Percentiles rank a stretch among this genome's conserved stretches.
These are phyloP conservation scores for Paedocypris micromegethes DNA, from an alignment of 2,797 vertebrate species.

Conservation along the genomic window DNA sequence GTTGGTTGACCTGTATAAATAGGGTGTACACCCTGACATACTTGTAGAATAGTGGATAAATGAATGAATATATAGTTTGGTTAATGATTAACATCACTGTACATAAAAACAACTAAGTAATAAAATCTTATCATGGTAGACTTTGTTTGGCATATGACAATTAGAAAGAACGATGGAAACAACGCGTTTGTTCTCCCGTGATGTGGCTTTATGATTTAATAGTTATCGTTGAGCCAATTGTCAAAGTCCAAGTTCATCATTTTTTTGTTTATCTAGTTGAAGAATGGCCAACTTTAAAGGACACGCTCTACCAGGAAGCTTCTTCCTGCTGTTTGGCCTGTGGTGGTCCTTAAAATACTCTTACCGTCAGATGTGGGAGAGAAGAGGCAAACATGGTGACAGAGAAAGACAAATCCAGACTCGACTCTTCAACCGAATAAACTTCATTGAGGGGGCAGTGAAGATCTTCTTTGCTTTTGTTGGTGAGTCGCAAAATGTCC, in stretches of 20 bases:
- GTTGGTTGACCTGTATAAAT: no score
- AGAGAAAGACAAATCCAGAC: constrained; percentile 38
- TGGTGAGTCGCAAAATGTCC: constrained; percentile 64
- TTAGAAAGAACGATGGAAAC: neutral
- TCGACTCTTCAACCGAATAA: constrained; percentile 61
- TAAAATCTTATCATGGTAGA: constrained; percentile 17
- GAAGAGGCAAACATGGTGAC: constrained; percentile 47
- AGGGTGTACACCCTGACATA: no score
- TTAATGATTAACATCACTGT: neutral
- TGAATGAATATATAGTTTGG: neutral
- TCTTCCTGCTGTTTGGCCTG: constrained; percentile 84
- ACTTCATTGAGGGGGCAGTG: constrained; percentile 76
- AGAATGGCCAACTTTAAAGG: constrained; percentile 94
- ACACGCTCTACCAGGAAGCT: constrained; percentile 87
- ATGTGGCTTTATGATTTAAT: neutral
- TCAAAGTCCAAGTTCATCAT: neutral
- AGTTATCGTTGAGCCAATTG: no score
- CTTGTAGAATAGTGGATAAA: no score
- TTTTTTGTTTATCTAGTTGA: neutral
- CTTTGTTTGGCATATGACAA: constrained; percentile 13
- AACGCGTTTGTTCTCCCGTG: neutral
- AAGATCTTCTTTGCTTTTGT: constrained; percentile 71
- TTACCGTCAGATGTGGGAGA: constrained; percentile 67
- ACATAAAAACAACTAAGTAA: neutral
- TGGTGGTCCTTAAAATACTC: constrained; percentile 83